Evolutionary conservation across 2,888 invertebrate species (phyloP).

Genomic region (Brenthis daphne): DNA sequence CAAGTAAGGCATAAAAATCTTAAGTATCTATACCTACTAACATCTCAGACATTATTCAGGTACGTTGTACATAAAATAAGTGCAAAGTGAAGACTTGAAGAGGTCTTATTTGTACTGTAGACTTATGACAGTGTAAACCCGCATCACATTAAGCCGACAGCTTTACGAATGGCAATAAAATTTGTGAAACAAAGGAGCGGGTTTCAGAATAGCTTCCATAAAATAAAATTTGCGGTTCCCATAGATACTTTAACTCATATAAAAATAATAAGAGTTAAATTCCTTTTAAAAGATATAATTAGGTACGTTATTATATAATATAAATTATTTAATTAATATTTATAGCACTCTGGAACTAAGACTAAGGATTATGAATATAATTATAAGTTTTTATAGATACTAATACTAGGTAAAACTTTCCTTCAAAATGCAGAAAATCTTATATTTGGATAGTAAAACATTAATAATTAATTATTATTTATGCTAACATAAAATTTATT

Average conservation of each 20-base stretch:
- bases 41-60: neutral
- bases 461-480: neutral
- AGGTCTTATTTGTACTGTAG: conserved; percentile 45
- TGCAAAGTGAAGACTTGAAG: conserved; percentile 13
- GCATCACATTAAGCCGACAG: conserved; percentile 53
- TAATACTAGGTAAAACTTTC: too few species aligned
- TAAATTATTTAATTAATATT: too few species aligned
- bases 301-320: neutral
- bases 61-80: neutral
- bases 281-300: conserved; percentile 42
- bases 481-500: conserved; percentile 41
- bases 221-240: conserved; percentile 63
- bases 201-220: conserved; percentile 56
- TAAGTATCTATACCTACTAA: conserved; percentile 2
- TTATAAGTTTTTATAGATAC: too few species aligned
- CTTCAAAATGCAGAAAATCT: neutral
- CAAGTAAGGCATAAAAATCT: conserved; percentile 39
- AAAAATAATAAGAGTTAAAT: conserved; percentile 43
- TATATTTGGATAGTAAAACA: neutral
- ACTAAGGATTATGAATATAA: too few species aligned
- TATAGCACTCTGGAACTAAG: neutral
- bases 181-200: conserved; percentile 61
- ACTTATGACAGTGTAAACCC: conserved; percentile 54
- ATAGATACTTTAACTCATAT: conserved; percentile 55
- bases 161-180: conserved; percentile 55